phyloP scores from a whole-genome alignment of 2,113 vertebrate species.

The Mellivora capensis region DNA sequence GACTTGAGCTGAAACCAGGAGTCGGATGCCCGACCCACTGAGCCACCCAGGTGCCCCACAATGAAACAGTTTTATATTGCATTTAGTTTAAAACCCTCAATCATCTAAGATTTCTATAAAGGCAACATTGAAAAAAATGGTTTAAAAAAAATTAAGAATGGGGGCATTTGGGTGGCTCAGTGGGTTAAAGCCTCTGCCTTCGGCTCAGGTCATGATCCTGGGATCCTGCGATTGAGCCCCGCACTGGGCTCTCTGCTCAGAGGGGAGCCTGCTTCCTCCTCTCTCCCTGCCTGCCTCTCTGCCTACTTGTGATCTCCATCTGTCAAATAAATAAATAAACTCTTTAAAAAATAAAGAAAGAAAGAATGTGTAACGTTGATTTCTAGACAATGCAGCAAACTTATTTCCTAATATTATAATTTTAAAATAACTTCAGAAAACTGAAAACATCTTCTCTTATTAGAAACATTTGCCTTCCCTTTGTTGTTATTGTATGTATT shows the following conservation, averaged over 20 bases:
- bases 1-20: background rate
- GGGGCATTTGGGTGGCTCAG: too few species aligned
- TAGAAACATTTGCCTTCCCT: background rate
- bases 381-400: background rate
- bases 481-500: background rate
- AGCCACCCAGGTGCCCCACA: background rate
- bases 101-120: slow-evolving; percentile 5
- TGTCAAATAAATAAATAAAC: too few species aligned
- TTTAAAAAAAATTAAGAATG: background rate
- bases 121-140: background rate
- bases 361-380: background rate
- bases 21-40: too few species aligned
- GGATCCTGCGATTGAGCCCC: too few species aligned
- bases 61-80: background rate
- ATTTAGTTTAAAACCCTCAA: background rate
- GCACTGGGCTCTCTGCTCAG: too few species aligned
- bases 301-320: too few species aligned
- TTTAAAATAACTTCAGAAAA: background rate
- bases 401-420: background rate
- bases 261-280: too few species aligned
- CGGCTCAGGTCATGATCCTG: too few species aligned
- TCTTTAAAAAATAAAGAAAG: background rate
- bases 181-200: too few species aligned
- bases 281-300: too few species aligned
- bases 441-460: background rate